These are phyloP conservation scores for Rousettus leschenaultii DNA, from an alignment of 2,113 vertebrate species.

Conservation along the genomic window DNA sequence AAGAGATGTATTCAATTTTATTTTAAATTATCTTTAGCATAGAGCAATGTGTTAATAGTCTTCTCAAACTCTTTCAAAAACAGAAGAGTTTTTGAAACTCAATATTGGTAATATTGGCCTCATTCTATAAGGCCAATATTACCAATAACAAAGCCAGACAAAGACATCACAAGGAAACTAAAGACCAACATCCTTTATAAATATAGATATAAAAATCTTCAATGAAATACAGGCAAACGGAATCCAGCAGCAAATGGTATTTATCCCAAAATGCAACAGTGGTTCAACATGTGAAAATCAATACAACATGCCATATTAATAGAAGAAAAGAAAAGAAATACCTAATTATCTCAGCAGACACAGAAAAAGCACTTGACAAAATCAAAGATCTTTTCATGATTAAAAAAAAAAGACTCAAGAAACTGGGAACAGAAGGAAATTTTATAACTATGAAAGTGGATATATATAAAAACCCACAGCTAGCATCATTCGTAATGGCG, in stretches of 20 bases:
- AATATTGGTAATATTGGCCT: no score
- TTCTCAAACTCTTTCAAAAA: not conserved
- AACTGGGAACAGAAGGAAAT: not conserved
- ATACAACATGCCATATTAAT: not conserved
- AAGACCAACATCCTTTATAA: not conserved
- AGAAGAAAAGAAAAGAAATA: not conserved
- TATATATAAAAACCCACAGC: not conserved
- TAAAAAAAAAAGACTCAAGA: not conserved
- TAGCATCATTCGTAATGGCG: not conserved
- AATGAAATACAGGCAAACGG: not conserved
- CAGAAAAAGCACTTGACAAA: not conserved
- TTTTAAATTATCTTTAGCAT: not conserved
- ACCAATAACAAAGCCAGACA: not conserved
- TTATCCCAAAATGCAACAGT: not conserved
- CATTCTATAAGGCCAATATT: not conserved
- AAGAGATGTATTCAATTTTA: not conserved
- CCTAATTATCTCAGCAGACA: not conserved
- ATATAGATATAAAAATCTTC: not conserved
- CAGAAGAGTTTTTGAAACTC: no score
- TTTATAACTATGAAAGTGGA: not conserved
- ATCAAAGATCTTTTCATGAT: not conserved
- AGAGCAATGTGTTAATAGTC: not conserved
- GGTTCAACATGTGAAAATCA: not conserved
- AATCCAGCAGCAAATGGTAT: not conserved
- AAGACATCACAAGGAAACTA: not conserved